Evolutionary conservation across 2,797 vertebrate genomes (phyloP), one percentile per base, ranked within the genome.

Genomic region (Gymnothorax reevesii): DNA sequence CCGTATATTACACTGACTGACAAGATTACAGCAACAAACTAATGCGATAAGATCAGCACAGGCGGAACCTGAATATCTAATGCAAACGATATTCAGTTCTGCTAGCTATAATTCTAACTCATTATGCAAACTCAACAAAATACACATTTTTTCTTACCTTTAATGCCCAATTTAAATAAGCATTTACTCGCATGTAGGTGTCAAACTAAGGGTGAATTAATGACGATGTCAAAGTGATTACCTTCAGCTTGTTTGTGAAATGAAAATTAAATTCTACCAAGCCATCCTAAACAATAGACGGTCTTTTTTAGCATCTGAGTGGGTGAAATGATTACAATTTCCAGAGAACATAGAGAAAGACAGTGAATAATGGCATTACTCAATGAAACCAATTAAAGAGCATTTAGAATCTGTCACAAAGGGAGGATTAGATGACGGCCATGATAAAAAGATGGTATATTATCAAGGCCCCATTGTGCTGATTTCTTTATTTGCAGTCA

Each of bases 311-410:
- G 83, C 85, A 87, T 83, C 84, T 87, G 90, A 91, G 91, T 91
- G 91, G 90, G 90, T 88, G 88, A 91, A 91, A 91, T 90, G 90
- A 92, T 89, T 89, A 91, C 89, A 92, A 90, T 92, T 90, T 89
- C 89, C 86, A 86, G 86, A 57, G 84, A 89, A 88, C 89, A 87
- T 84, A 85, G 88, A 89, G 90, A 90, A 88, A 42, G 87, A 87
- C 87, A 75, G 85, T 59, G 87, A 87, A 90, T 90, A 92, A 90
- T 85, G 88, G 87, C 87, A 87, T 89, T 92, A 89, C 86, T 89
- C 92, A 88, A 91, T 89, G 87, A 89, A 92, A 92, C 90, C 90
- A 93, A 92, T 93, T 93, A 93, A 92, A 89, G 89, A 88, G 89
- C 88, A 90, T 92, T 91, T 90, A 89, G 87, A 91, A 87, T 88